Conservation (phyloP, 1,140 invertebrate genomes). For the Aricia agestis region DNA sequence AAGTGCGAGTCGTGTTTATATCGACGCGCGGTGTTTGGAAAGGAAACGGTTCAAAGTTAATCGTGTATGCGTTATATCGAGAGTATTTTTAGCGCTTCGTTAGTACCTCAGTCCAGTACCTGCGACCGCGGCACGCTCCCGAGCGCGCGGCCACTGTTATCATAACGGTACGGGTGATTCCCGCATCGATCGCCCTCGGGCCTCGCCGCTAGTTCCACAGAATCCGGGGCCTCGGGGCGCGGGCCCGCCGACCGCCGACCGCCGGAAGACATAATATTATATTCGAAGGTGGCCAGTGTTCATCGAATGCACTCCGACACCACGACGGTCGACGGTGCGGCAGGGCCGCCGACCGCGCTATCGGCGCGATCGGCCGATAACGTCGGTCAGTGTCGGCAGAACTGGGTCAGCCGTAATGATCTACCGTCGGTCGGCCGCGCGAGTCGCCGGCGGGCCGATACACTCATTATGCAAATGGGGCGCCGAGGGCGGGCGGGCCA, state of each 20-base stretch:
- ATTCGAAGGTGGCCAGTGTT: not conserved
- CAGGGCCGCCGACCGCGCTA: not conserved
- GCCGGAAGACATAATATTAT: not conserved
- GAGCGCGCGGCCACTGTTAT: too few relatives aligned
- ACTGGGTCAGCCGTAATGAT: slow-evolving; percentile 44
- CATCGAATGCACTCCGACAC: not conserved
- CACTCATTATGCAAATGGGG: slow-evolving; percentile 63
- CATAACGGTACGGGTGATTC: not conserved
- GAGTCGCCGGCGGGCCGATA: slow-evolving; percentile 36
- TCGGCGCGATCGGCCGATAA: not conserved
- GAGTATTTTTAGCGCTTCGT: slow-evolving; percentile 1
- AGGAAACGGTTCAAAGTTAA: not conserved
- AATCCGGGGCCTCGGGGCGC: not conserved
- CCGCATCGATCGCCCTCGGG: not conserved
- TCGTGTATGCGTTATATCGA: not conserved
- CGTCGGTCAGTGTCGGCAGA: slow-evolving; percentile 31
- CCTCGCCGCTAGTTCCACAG: not conserved
- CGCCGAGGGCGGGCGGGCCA: slow-evolving; percentile 31
- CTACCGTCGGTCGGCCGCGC: slow-evolving; percentile 32
- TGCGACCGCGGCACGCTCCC: not conserved
- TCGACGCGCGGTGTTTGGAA: not conserved
- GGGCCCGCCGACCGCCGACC: too few relatives aligned
- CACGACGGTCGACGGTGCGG: not conserved
- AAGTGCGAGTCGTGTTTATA: not conserved
- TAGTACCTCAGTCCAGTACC: not conserved